Percentiles rank a stretch among this genome's conserved stretches.
Conservation (phyloP, 2,113 vertebrate genomes). For the Rattus norvegicus region GRCr8 NC_086024.1:119545001-119545500, state of each 20-base stretch:
- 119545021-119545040: not conserved
- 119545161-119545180: not conserved
- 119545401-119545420: conserved; percentile 39
- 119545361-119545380: not conserved
- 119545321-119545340: not conserved
- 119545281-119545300: not conserved
- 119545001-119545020: accelerated
- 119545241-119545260: not conserved
- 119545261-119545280: not conserved
- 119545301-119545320: not conserved
- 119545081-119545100: no score
- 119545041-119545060: accelerated
- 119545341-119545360: not conserved
- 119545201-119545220: not conserved
- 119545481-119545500: conserved; percentile 18
- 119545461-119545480: not conserved
- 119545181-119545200: not conserved
- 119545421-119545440: conserved; percentile 24
- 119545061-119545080: not conserved
- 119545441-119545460: conserved; percentile 12
- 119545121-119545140: not conserved
- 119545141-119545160: not conserved
- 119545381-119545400: not conserved
- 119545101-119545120: not conserved
- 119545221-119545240: not conserved